Evolutionary conservation across 1,140 invertebrate species (phyloP).

Genomic region (Popillia japonica): DNA sequence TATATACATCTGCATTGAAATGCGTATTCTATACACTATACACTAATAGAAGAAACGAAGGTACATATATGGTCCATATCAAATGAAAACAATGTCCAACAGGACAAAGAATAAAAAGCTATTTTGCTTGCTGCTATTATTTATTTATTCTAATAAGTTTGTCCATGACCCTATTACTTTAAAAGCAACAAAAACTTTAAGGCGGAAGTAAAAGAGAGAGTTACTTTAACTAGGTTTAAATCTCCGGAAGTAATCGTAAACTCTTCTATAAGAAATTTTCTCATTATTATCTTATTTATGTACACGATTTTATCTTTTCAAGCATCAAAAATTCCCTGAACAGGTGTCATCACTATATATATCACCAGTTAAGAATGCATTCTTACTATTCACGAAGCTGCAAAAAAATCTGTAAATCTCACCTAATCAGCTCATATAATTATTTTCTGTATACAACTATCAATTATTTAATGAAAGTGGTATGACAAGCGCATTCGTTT

Average conservation of each 20-base stretch:
- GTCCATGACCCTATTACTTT: background rate
- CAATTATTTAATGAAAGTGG: no score
- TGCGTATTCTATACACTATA: no score
- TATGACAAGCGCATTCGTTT: no score
- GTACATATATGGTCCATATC: no score
- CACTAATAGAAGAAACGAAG: no score
- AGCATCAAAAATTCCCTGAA: background rate
- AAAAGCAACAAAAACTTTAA: background rate
- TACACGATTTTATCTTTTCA: background rate
- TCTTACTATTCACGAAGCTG: background rate
- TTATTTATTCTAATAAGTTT: constrained; percentile 1
- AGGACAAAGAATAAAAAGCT: no score
- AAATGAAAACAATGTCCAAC: no score
- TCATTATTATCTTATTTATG: constrained; percentile 11
- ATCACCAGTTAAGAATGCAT: background rate
- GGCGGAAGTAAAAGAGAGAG: background rate
- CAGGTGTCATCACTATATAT: background rate
- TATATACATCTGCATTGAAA: no score
- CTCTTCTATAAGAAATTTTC: constrained; percentile 1
- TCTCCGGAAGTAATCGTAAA: background rate
- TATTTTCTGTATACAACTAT: background rate
- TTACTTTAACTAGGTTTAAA: background rate
- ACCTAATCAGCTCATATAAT: background rate
- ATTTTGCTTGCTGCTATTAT: background rate
- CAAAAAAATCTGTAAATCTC: background rate